Evolutionary conservation across 1,140 invertebrate species (phyloP), one percentile per base, ranked within the genome.

Genomic region (Brachionus calyciflorus): DNA sequence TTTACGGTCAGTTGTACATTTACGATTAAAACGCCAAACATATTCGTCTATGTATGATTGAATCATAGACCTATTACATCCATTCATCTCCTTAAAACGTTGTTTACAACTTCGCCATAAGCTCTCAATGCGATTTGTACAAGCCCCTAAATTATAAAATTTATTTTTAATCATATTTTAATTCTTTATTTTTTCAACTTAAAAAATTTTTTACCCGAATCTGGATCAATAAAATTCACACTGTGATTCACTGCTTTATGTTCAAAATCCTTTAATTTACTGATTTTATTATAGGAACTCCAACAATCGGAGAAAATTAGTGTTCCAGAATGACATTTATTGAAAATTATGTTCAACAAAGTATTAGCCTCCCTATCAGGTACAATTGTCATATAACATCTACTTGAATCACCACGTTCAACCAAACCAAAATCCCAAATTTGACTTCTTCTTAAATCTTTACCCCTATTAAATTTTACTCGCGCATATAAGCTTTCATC

Each of bases 11-110:
- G 51, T 55, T 26, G 51, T 55, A 55, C 9, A 55, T 10, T 55
- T 55, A 6, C 9, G 4, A 14, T 55, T 55, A 26, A 24, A 55
- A 4, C 51, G 17, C 51, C 51, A 55, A 5, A 55, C 51, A 26
- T 55, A 55, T 55, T 55, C 51, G 24, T 55, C 51, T 24, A 55
- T 55, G 24, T 55, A 55, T 7, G 51, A 55, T 28, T 55, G 51
- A 24, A 55, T 24, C 51, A 55, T 55, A 24, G 51, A 55, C 7
- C 51, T 19, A 26, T 3, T 55, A 55, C 51, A 55, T 26, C 17
- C 51, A 28, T 55, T 55, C 51, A 55, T 55, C 14, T 55, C 51
- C 26, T 55, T 55, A 26, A 55, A 55, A 24, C 26, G 21, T 55
- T 21, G 19, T 55, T 55, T 55, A 26, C 51, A 55, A 3, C 51